Conservation (phyloP, 2,113 vertebrate species). For the Scolopax mira region DNA sequence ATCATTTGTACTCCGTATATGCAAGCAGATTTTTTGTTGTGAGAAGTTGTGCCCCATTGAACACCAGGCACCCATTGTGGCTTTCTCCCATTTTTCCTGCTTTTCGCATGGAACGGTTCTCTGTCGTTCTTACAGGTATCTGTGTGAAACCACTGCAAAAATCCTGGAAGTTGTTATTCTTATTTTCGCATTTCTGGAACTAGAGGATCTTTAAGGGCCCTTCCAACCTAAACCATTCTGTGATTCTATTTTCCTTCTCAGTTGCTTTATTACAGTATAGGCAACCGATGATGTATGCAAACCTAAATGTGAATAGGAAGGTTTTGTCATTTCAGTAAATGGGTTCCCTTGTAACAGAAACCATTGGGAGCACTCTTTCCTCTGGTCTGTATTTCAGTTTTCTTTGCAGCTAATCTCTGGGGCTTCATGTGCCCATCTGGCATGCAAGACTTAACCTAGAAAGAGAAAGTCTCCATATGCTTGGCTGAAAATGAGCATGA, state of each 20-base stretch:
- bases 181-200: neutral
- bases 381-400: neutral
- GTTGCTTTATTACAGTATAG: neutral
- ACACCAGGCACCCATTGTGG: neutral
- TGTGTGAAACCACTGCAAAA: neutral
- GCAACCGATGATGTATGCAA: neutral
- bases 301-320: neutral
- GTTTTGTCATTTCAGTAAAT: neutral
- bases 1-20: accelerated
- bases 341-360: neutral
- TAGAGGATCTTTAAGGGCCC: too few relatives aligned
- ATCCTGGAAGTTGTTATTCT: neutral
- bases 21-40: neutral
- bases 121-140: neutral
- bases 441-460: neutral
- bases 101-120: neutral
- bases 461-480: neutral
- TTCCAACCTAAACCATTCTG: neutral
- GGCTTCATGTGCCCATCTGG: neutral
- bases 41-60: neutral
- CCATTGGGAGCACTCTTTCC: neutral
- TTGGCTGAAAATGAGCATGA: neutral
- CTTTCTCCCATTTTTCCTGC: neutral
- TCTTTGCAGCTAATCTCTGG: neutral
- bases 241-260: neutral